phyloP scores from a whole-genome alignment of 2,113 vertebrate genomes.

The Tetraodon nigroviridis region DNA sequence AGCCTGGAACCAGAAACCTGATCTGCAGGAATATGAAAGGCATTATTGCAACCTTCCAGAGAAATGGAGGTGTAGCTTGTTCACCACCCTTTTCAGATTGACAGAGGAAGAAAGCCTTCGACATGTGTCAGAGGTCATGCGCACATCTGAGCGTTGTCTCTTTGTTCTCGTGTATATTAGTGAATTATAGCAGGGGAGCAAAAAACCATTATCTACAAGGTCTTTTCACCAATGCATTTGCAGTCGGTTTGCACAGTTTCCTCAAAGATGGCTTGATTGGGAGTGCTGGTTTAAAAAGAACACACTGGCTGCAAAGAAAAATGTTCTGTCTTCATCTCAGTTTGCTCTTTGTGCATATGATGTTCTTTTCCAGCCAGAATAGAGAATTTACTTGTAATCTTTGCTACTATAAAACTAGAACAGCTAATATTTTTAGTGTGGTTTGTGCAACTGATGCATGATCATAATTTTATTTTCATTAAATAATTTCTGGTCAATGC shows the following conservation, averaged over 20 bases:
- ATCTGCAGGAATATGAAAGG: slow-evolving; percentile 43
- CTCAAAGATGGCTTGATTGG: slow-evolving; percentile 24
- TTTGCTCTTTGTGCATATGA: slow-evolving; percentile 10
- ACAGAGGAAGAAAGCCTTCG: slow-evolving; percentile 16
- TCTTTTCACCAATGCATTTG: slow-evolving; percentile 8
- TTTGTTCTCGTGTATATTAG: background rate
- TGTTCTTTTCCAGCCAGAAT: slow-evolving; percentile 8
- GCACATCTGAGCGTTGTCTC: slow-evolving; percentile 12
- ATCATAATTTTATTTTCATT: no score
- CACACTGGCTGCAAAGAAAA: slow-evolving; percentile 26
- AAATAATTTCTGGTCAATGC: no score
- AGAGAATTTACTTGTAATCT: slow-evolving; percentile 13
- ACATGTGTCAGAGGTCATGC: background rate
- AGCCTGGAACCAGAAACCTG: slow-evolving; percentile 31
- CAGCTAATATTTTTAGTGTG: slow-evolving; percentile 33
- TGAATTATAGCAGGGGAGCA: no score
- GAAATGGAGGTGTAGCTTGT: background rate
- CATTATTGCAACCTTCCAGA: slow-evolving; percentile 22
- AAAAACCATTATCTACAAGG: no score
- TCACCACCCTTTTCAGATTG: slow-evolving; percentile 30
- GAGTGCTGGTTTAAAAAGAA: slow-evolving; percentile 51
- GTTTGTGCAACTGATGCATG: slow-evolving; percentile 19
- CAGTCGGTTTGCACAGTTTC: slow-evolving; percentile 38
- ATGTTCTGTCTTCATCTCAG: background rate
- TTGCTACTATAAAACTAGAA: slow-evolving; percentile 3